Conservation (phyloP, 2,888 invertebrate genomes). For the Resseliella maxima region DNA sequence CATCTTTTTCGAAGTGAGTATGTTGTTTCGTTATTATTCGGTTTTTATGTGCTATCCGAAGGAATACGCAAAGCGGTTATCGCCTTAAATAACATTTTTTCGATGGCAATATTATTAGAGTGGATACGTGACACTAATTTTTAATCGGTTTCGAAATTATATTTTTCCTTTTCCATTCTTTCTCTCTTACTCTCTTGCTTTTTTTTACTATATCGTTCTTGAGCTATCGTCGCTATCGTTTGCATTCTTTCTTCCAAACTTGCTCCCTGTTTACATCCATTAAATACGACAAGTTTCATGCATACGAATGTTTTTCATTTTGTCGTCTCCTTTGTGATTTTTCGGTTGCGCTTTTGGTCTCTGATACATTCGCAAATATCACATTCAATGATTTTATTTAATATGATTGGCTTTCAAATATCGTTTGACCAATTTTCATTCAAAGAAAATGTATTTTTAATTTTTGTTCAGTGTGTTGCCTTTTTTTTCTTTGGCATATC, state of each 20-base stretch:
- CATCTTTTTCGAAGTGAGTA: not conserved
- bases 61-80: not conserved
- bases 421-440: not conserved
- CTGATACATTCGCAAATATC: not conserved
- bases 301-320: slow-evolving; percentile 9
- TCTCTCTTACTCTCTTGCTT: not conserved
- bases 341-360: not conserved
- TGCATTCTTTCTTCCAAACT: not conserved
- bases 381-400: slow-evolving; percentile 15
- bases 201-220: not conserved
- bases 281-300: not conserved
- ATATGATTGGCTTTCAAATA: not conserved
- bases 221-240: not conserved
- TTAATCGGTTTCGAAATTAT: slow-evolving; percentile 4
- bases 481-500: not conserved
- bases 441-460: not conserved
- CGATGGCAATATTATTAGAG: slow-evolving; percentile 38
- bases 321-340: not conserved
- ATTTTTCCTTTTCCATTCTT: slow-evolving; percentile 20
- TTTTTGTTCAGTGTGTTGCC: not conserved
- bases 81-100: slow-evolving; percentile 19
- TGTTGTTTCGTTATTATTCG: not conserved
- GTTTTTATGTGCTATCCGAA: not conserved
- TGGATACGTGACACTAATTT: slow-evolving; percentile 51
- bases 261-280: not conserved